Conservation (phyloP, 2,113 vertebrate genomes). For the Pristiophorus japonicus region DNA sequence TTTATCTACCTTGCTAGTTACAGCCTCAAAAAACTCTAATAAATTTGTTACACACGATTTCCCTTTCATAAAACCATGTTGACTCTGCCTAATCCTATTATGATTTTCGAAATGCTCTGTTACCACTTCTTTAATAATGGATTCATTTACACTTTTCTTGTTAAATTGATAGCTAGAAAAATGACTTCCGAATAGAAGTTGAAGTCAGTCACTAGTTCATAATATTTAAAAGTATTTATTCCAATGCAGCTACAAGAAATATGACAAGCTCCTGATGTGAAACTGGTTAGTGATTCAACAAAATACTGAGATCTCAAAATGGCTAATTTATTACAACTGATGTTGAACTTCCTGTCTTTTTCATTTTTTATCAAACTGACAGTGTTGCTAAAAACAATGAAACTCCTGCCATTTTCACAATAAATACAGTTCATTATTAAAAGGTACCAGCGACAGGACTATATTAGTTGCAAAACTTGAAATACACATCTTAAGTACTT, state of each 20-base stretch:
- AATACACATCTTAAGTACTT: neutral
- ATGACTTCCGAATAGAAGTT: neutral
- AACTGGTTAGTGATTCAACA: neutral
- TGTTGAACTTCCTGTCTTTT: neutral
- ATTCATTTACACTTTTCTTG: neutral
- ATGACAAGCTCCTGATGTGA: neutral
- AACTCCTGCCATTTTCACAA: neutral
- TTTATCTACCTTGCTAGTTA: too few relatives aligned
- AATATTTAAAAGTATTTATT: neutral
- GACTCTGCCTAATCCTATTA: too few relatives aligned
- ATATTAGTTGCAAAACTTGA: neutral
- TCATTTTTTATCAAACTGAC: neutral
- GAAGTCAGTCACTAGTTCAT: neutral
- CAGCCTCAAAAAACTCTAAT: too few relatives aligned
- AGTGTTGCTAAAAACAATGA: neutral
- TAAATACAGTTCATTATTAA: neutral
- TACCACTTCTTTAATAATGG: too few relatives aligned
- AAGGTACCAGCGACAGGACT: neutral
- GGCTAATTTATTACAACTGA: neutral
- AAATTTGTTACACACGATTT: too few relatives aligned
- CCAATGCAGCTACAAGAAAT: neutral
- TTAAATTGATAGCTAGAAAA: neutral
- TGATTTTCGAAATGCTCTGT: too few relatives aligned
- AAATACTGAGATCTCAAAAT: conserved; percentile 4
- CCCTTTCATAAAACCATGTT: too few relatives aligned